A percentile compares a stretch with the other conserved stretches of the same genome.
Evolutionary conservation across 1,140 invertebrate species (phyloP).

Genomic region (Magallana angulata): DNA sequence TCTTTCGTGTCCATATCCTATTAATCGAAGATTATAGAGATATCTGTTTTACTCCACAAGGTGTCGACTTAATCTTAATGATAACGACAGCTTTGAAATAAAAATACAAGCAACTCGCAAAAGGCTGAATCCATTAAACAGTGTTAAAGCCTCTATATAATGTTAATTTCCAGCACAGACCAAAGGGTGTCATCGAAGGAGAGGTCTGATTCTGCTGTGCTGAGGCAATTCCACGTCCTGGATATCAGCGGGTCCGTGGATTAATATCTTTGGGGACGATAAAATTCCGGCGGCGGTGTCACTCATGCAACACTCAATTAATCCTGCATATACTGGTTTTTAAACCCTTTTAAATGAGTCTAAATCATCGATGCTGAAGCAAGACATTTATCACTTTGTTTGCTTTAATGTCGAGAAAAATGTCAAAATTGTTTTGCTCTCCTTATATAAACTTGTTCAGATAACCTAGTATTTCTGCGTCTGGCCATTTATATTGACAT

Average conservation of each 20-base stretch:
- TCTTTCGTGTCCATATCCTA: too few relatives aligned
- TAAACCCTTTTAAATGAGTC: conserved; percentile 19
- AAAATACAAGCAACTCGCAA: background rate
- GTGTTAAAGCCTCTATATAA: too few relatives aligned
- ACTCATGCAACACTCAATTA: conserved; percentile 7
- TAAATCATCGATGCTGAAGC: conserved; percentile 1
- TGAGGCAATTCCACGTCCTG: background rate
- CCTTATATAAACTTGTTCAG: background rate
- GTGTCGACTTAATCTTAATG: background rate
- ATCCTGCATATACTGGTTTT: conserved; percentile 11
- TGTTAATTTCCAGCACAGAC: too few relatives aligned
- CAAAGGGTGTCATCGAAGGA: too few relatives aligned
- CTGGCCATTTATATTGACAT: background rate
- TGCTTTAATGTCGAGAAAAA: background rate
- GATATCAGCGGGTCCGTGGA: background rate
- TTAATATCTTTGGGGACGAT: background rate
- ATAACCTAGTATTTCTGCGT: background rate
- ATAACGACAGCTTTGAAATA: background rate
- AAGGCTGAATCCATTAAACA: background rate
- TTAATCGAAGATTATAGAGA: too few relatives aligned
- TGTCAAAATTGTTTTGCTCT: conserved; percentile 6
- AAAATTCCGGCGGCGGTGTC: background rate
- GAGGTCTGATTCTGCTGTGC: too few relatives aligned
- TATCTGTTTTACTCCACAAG: background rate
- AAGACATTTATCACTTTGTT: conserved; percentile 21